Conservation (phyloP, 2,888 invertebrate genomes). For the Meliscaeva auricollis region DNA sequence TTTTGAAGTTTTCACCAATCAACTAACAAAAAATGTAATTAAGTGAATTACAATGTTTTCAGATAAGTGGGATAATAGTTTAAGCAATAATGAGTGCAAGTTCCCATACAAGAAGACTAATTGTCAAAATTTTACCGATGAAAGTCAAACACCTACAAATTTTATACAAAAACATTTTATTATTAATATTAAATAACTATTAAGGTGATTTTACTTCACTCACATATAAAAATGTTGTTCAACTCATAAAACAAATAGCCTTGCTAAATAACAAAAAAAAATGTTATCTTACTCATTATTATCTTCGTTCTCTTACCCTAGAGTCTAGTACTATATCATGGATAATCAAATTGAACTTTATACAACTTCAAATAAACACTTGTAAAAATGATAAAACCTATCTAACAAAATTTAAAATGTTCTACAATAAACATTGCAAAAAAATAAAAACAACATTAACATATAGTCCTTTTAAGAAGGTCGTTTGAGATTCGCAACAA, state of each 20-base stretch:
- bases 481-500: slow-evolving; percentile 32
- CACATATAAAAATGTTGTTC: neutral
- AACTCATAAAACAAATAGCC: slow-evolving; percentile 17
- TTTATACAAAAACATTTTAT: too few relatives aligned
- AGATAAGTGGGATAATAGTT: too few relatives aligned
- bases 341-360: slow-evolving; percentile 41
- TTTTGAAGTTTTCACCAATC: too few relatives aligned
- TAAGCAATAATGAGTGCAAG: too few relatives aligned
- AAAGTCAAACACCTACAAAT: too few relatives aligned
- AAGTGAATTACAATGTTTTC: too few relatives aligned
- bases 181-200: too few relatives aligned
- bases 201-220: neutral
- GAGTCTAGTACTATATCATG: slow-evolving; percentile 16
- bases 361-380: slow-evolving; percentile 13
- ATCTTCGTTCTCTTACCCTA: slow-evolving; percentile 44
- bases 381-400: slow-evolving; percentile 1
- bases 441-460: slow-evolving; percentile 2
- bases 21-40: too few relatives aligned
- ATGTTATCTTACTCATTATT: slow-evolving; percentile 47
- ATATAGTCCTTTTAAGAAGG: slow-evolving; percentile 33
- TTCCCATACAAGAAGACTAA: too few relatives aligned
- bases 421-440: neutral
- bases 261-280: slow-evolving; percentile 12
- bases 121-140: too few relatives aligned
- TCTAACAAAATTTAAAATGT: neutral